Base-by-base conservation (phyloP, 2,797 vertebrate species). In the Novumbra hubbsi region DNA sequence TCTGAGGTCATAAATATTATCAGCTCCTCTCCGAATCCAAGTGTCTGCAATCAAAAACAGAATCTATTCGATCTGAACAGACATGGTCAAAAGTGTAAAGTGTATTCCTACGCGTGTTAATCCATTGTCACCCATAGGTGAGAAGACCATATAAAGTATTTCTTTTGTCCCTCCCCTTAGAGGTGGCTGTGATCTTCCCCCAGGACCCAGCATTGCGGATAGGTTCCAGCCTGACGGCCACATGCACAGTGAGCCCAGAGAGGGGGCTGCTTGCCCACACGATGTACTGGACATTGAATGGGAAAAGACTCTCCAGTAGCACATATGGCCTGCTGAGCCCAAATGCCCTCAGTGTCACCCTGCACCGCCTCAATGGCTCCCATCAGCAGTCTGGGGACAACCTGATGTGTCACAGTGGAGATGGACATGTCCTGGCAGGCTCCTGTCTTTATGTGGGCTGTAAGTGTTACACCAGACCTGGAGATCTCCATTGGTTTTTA, bases 351-450 rank as follows among this genome's bases (percentile, higher is more conserved):
- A 90, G 92, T 0, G 90, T 98, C 78, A 94, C 91, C 64, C 86
- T 98, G 4, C 90, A 91, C 76, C 87, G 80, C 79, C 95, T 98
- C 85, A 96, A 95, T 24, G 96, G 96, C 84, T 98, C 97, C 81
- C 92, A 89, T 88, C 97, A 98, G 89, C 95, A 94, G 85, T 97
- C 96, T 0, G 97, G 96, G 79, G 96, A 97, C 94, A 99, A 99
- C 89, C 92, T 99, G 41, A 94, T 98, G 91, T 98, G 96, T 68
- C 97, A 98, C 57, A 88, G 93, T 79, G 89, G 85, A 0, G 95
- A 95, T 0, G 96, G 96, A 1, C 93, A 92, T 81, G 93, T 99
- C 87, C 81, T 98, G 88, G 96, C 96, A 0, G 97, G 96, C 16
- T 96, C 96, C 48, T 99, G 97, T 86, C 93, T 99, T 87, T 96